Base-by-base conservation (phyloP, 1,140 invertebrate species). In the Dermatophagoides farinae region DNA sequence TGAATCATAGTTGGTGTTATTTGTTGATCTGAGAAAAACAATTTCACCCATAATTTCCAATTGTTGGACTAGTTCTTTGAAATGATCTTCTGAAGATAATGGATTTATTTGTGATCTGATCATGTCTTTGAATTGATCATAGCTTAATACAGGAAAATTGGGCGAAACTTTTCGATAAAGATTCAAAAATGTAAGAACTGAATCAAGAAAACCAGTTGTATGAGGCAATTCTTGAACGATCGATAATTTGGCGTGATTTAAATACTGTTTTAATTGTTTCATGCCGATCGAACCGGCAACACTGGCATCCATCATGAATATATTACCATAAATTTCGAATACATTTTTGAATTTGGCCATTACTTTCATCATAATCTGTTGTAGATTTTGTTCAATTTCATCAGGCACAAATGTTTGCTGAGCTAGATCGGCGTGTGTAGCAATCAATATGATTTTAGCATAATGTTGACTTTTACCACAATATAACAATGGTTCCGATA, bases 31-130 rank as follows among this genome's bases (percentile, higher is more conserved):
- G 0, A 61, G 25, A 14, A 43, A 62, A 20, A 57, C 37, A 40
- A 82, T 79, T 72, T 84, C 81, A 63, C 82, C 82, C 70, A 82
- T 79, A 16, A 78, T 68, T 65, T 82, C 79, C 22, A 85, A 70
- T 67, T 84, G 80, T 65, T 79, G 75, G n/a, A 83, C 74, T 11
- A 84, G 69, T 66, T 80, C 77, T 40, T 76, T 74, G 64, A 83
- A 74, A 68, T 85, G 81, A 11, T 80, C 77, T 64, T 82, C 79
- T 20, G 76, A 77, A 16, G 80, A 80, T 18, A 85, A 70, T 18
- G 82, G 78, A 70, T 85, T 85, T 1, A 85, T 77, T 62, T 81
- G 75, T 49, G 71, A 68, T 31, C 80, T 71, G 9, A 82, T 71
- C 63, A 79, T 70, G 22, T 80, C 75, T 37, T 77, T 73, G 70